Evolutionary conservation across 2,797 vertebrate genomes (phyloP).

Genomic region (Microctenopoma steveboyesi): DNA sequence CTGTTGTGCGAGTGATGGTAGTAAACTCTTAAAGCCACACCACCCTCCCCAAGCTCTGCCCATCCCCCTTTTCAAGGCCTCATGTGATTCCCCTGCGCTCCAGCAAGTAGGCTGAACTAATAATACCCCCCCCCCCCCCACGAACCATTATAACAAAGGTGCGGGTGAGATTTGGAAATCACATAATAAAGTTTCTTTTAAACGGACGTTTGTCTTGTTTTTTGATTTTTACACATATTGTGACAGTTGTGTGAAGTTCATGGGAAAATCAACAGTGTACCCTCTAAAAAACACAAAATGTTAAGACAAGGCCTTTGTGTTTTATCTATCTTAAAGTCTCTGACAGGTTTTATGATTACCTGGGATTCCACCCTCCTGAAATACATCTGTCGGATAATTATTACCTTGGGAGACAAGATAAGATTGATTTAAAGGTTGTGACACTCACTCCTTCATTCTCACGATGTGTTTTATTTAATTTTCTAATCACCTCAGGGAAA

Average conservation of each 20-base stretch:
- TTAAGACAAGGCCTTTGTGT: background rate
- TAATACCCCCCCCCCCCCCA: constrained; percentile 47
- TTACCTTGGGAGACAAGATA: constrained; percentile 26
- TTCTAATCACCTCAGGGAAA: constrained; percentile 58
- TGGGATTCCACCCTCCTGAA: constrained; percentile 1
- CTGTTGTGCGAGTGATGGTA: constrained; percentile 67
- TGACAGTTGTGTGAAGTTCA: constrained; percentile 1
- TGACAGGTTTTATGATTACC: background rate
- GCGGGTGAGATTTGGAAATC: constrained; percentile 58
- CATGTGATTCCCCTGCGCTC: constrained; percentile 73
- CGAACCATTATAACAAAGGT: constrained; percentile 54
- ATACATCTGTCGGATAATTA: constrained; percentile 51
- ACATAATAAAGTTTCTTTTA: background rate
- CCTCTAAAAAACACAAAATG: too few relatives aligned
- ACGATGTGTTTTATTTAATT: constrained; percentile 43
- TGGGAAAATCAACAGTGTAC: constrained; percentile 2
- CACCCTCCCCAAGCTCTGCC: constrained; percentile 65
- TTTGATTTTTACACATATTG: too few relatives aligned
- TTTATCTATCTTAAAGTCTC: background rate
- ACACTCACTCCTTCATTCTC: constrained; percentile 42
- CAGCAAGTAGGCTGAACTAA: constrained; percentile 57
- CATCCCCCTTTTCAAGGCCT: constrained; percentile 72
- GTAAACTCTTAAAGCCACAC: constrained; percentile 89
- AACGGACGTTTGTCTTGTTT: too few relatives aligned
- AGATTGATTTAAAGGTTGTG: constrained; percentile 30